These are phyloP conservation scores for Stomorhina lunata DNA, from an alignment of 2,888 invertebrate species.

Conservation along the genomic window DNA sequence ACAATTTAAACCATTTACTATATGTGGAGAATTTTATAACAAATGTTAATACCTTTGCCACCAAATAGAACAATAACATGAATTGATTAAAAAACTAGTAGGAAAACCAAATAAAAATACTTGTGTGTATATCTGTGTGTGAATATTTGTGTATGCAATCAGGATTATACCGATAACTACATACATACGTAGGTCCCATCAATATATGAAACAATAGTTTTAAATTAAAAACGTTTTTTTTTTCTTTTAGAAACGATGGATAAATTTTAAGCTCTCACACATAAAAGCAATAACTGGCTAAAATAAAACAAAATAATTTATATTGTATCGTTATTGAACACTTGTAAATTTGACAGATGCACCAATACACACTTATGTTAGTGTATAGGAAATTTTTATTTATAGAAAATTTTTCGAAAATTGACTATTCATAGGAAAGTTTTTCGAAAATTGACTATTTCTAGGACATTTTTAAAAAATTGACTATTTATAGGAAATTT, in stretches of 20 bases:
- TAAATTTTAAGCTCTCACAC: constrained; percentile 23
- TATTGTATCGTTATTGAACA: constrained; percentile 37
- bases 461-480: too few relatives aligned
- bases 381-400: too few relatives aligned
- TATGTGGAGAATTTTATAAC: constrained; percentile 14
- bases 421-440: too few relatives aligned
- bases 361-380: background rate
- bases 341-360: background rate
- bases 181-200: too few relatives aligned
- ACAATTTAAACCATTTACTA: constrained; percentile 1
- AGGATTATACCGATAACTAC: constrained; percentile 1
- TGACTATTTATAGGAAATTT: too few relatives aligned
- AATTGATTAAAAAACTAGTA: background rate
- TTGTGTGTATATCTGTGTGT: background rate
- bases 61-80: constrained; percentile 5
- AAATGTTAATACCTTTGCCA: constrained; percentile 38
- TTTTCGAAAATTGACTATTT: too few relatives aligned
- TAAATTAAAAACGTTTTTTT: constrained; percentile 33
- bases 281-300: constrained; percentile 26
- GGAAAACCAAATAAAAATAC: background rate
- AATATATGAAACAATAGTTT: constrained; percentile 34
- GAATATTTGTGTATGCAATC: background rate
- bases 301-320: constrained; percentile 22
- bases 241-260: constrained; percentile 23
- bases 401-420: too few relatives aligned